Percentiles rank a stretch among this genome's conserved stretches.
These are phyloP conservation scores for Bovichtus diacanthus DNA, from an alignment of 2,797 vertebrate species.

Conservation along the genomic window DNA sequence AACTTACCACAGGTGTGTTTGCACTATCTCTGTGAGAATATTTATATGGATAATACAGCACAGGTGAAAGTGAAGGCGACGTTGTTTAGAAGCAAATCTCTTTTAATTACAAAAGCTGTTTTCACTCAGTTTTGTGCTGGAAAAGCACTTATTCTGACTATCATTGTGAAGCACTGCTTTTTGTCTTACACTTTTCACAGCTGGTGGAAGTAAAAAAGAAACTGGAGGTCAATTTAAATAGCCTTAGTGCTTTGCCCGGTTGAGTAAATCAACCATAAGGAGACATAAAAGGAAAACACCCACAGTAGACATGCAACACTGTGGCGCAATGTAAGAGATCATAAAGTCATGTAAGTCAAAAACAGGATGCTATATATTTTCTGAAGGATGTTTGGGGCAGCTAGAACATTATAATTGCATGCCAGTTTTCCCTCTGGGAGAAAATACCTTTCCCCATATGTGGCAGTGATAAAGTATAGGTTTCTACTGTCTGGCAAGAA, in stretches of 20 bases:
- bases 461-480: conserved; percentile 74
- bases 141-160: conserved; percentile 16
- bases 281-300: conserved; percentile 45
- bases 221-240: conserved; percentile 29
- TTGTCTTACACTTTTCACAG: conserved; percentile 30
- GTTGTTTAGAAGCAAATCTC: conserved; percentile 25
- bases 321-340: conserved; percentile 59
- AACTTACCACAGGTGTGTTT: conserved; percentile 78
- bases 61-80: conserved; percentile 6
- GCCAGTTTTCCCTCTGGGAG: conserved; percentile 69
- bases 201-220: conserved; percentile 13
- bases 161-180: conserved; percentile 11
- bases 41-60: conserved; percentile 16
- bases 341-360: conserved; percentile 67
- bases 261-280: conserved; percentile 35
- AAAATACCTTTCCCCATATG: conserved; percentile 71
- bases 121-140: conserved; percentile 6
- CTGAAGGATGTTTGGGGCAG: conserved; percentile 66
- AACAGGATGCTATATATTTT: conserved; percentile 76
- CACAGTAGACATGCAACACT: conserved; percentile 39
- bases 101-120: conserved; percentile 22
- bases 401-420: conserved; percentile 72
- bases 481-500: conserved; percentile 64
- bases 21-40: conserved; percentile 34
- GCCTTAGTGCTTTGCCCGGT: conserved; percentile 18